These are phyloP conservation scores for Polylopha cassiicola DNA, from an alignment of 2,888 invertebrate species.

Conservation along the genomic window DNA sequence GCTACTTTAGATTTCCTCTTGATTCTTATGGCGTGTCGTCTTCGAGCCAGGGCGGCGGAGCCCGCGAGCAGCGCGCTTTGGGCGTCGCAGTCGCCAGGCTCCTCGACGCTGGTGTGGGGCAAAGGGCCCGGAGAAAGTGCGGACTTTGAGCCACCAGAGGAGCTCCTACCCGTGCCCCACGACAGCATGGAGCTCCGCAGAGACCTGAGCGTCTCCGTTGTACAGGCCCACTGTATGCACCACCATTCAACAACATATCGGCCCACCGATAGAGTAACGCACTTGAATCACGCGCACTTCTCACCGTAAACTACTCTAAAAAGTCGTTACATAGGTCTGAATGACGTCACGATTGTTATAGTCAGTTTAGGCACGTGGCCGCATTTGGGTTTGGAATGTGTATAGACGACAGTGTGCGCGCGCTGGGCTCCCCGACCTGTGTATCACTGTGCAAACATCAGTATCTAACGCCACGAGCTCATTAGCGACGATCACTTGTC, in stretches of 20 bases:
- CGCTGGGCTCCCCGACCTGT: slow-evolving; percentile 42
- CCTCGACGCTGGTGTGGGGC: slow-evolving; percentile 40
- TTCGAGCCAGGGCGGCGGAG: slow-evolving; percentile 63
- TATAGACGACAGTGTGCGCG: slow-evolving; percentile 37
- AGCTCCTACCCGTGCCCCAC: slow-evolving; percentile 52
- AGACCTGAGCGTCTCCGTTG: slow-evolving; percentile 73
- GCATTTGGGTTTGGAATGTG: slow-evolving; percentile 37
- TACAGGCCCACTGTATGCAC: slow-evolving; percentile 62
- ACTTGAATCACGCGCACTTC: slow-evolving; percentile 40
- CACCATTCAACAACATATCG: slow-evolving; percentile 73
- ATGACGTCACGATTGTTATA: slow-evolving; percentile 32
- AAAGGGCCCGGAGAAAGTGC: slow-evolving; percentile 36
- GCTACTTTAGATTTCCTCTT: slow-evolving; percentile 66
- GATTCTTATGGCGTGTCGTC: slow-evolving; percentile 68
- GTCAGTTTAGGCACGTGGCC: slow-evolving; percentile 39
- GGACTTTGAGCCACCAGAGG: slow-evolving; percentile 47
- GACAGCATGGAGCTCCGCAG: slow-evolving; percentile 72
- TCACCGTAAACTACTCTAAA: slow-evolving; percentile 42
- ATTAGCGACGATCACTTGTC: slow-evolving; percentile 44
- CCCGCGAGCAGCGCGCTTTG: slow-evolving; percentile 60
- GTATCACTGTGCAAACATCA: slow-evolving; percentile 65
- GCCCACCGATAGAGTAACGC: slow-evolving; percentile 49
- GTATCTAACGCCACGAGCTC: slow-evolving; percentile 52
- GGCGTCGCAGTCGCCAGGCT: slow-evolving; percentile 45
- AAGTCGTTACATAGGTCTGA: slow-evolving; percentile 30